Base-by-base conservation (phyloP, 64 coral and sea anemone species). In the Montipora cactus region DNA sequence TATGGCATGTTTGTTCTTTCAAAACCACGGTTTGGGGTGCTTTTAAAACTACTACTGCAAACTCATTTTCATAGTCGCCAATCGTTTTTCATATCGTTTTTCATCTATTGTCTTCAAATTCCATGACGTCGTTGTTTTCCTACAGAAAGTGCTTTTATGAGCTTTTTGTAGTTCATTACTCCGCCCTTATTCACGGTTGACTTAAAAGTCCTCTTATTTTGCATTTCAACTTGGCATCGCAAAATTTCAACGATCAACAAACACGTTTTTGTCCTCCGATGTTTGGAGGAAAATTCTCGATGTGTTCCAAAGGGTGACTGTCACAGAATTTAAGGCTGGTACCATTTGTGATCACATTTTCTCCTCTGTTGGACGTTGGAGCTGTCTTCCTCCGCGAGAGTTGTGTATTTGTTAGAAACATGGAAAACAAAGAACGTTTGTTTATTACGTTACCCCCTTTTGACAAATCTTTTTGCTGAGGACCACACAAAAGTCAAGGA, bases 101-200 rank as follows among this genome's bases (percentile, higher is more conserved):
- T 9, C 22, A 13, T 44, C 4, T 12, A 44, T 67, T 84, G 13
- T 7, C 18, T 14, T 6, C 46, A 12, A 21, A 21, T 44, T 37
- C 13, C 46, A 49, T 68, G 48, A n/a, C 8, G 67, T 67, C 71
- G 67, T 20, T 86, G 64, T 50, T 86, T 70, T 71, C 7, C 8
- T 18, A 49, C 9, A 71, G 61, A 86, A 86, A 67, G 64, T 72
- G 45, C 50, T 86, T 86, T 86, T 86, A 67, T 21, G 62, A 70
- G 0, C 16, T 86, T 86, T 86, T 68, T 68, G 15, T 49, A 10
- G 6, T 8, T 71, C 16, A 71, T 51, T 72, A 47, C 82, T 22
- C 82, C 82, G 82, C 82, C 82, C 66, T 9, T 86, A 6, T 57
- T 86, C 66, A 86, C 66, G 82, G 82, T 86, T 86, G 82, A 86